phyloP scores from a whole-genome alignment of 2,113 vertebrate species.

The Phaethon lepturus region DNA sequence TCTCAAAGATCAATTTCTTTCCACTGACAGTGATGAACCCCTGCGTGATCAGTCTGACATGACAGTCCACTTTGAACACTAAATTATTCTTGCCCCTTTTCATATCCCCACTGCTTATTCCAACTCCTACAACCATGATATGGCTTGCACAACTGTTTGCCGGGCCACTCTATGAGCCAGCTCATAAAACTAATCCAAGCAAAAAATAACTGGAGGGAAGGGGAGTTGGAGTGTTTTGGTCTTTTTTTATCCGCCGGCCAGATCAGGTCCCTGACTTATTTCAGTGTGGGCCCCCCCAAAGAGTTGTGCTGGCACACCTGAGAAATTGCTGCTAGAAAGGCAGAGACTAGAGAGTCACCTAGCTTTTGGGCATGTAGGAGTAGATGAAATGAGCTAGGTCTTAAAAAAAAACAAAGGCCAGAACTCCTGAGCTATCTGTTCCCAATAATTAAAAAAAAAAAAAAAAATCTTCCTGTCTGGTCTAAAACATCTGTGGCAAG shows the following conservation, averaged over 20 bases:
- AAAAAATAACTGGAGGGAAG: conserved; percentile 13
- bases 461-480: neutral
- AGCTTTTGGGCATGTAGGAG: neutral
- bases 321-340: neutral
- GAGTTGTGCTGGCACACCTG: neutral
- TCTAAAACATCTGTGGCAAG: neutral
- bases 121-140: neutral
- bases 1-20: conserved; percentile 41
- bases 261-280: neutral
- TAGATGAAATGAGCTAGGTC: neutral
- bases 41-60: neutral
- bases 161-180: neutral
- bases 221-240: neutral
- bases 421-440: neutral
- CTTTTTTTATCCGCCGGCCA: neutral
- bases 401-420: neutral
- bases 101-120: neutral
- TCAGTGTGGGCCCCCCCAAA: neutral
- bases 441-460: neutral
- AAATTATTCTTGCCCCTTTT: conserved; percentile 42
- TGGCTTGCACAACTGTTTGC: neutral
- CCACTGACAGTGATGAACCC: conserved; percentile 2
- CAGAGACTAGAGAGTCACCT: neutral
- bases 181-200: conserved; percentile 9
- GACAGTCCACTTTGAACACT: conserved; percentile 6